Evolutionary conservation across 2,797 vertebrate genomes (phyloP).

Genomic region (Eurystomus glaucurus): DNA sequence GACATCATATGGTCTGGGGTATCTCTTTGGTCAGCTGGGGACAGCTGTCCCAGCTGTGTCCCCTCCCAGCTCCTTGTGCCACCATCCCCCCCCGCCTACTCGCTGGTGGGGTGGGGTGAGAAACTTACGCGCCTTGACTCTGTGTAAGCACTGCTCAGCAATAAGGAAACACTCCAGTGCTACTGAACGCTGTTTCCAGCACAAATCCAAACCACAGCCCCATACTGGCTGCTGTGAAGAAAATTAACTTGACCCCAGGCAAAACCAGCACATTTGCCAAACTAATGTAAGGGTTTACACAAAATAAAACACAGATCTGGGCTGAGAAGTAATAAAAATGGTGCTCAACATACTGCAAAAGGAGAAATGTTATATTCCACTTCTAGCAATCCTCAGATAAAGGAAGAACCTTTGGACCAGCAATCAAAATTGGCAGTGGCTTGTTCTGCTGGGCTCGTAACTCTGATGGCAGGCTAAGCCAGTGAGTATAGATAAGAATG

Average conservation of each 20-base stretch:
- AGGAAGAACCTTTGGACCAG: not conserved
- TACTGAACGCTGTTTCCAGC: not conserved
- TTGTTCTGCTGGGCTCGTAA: not conserved
- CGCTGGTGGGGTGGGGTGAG: fast-evolving
- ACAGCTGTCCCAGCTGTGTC: not conserved
- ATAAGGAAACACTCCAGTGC: not conserved
- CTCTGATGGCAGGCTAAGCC: not conserved
- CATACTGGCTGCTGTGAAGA: not conserved
- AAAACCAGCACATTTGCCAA: not conserved
- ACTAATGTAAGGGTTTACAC: not conserved
- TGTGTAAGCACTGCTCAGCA: not conserved
- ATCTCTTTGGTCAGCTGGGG: not conserved
- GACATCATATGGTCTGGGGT: not conserved
- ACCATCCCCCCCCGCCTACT: not conserved
- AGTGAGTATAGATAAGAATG: not conserved
- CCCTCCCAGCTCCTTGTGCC: not conserved
- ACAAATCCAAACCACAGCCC: not conserved
- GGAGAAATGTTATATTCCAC: not conserved
- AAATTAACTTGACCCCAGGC: not conserved
- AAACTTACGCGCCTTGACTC: not conserved
- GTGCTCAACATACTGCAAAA: not conserved
- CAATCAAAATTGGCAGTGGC: fast-evolving
- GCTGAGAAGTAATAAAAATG: not conserved
- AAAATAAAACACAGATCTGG: not conserved
- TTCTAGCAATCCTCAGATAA: not conserved